Percentiles rank a stretch among this genome's conserved stretches.
Conservation (phyloP, 2,113 vertebrate species). For the Syngnathoides biaculeatus region DNA sequence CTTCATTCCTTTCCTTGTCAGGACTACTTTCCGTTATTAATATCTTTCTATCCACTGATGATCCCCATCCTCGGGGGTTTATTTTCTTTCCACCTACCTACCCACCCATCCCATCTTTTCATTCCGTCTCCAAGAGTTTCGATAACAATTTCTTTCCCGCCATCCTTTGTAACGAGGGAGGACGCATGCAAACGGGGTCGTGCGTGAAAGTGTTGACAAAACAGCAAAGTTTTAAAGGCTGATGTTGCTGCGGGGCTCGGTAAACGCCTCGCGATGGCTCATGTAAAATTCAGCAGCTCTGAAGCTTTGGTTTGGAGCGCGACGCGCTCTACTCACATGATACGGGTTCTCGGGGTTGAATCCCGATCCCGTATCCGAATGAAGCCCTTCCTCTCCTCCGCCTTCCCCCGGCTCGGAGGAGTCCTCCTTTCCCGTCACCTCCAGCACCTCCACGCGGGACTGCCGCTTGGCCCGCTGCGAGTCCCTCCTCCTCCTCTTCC, state of each 20-base stretch:
- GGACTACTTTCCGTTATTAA: background rate
- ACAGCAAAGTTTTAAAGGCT: constrained; percentile 26
- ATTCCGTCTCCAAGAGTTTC: background rate
- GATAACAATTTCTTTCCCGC: background rate
- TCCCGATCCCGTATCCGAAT: constrained; percentile 47
- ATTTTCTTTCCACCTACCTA: background rate
- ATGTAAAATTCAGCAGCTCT: constrained; percentile 39
- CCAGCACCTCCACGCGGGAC: constrained; percentile 57
- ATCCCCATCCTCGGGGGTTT: background rate
- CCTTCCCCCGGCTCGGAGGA: constrained; percentile 38
- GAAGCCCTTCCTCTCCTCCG: constrained; percentile 48
- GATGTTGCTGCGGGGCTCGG: constrained; percentile 36
- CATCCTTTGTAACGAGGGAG: constrained; percentile 17
- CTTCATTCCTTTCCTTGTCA: constrained; percentile 5
- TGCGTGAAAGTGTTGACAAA: constrained; percentile 48
- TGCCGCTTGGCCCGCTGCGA: constrained; percentile 72
- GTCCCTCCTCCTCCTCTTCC: constrained; percentile 66
- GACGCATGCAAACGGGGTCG: constrained; percentile 29
- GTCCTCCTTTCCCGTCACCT: constrained; percentile 58
- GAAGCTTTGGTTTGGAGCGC: constrained; percentile 27
- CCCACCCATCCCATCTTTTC: background rate
- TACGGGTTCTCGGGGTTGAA: constrained; percentile 93
- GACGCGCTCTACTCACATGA: constrained; percentile 75
- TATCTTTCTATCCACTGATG: background rate
- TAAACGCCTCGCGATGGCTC: constrained; percentile 27